Evolutionary conservation across 2,888 invertebrate genomes (phyloP), one percentile per base, ranked within the genome.

Genomic region (Acronicta psi): DNA sequence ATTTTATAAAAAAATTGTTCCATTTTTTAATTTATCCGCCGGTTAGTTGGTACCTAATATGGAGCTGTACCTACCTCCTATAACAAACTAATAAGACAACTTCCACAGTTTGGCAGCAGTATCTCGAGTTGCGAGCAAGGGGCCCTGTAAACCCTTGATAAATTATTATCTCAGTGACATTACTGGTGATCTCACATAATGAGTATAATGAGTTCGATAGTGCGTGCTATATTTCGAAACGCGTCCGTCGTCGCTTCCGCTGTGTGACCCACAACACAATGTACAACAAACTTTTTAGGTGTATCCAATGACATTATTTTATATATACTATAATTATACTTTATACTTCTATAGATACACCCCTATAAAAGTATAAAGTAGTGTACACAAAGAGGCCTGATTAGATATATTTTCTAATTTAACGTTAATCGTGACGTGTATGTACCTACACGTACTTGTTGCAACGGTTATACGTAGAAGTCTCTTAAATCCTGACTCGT

Each of bases 191-290:
- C 85, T 86, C 83, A 74, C 77, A 79, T 76, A 79, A 79, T 76
- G 77, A 80, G 81, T 80, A 84, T 84, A 86, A 85, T 88, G 86
- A 83, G 85, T 82, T 87, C 87, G 91, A 91, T 90, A 91, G 86
- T 87, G 90, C 86, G 90, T 85, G 86, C 86, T 80, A 86, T 86
- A 88, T 91, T 92, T 90, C 89, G 89, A 87, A 87, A 92, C 85
- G 81, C 88, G 86, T 89, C 88, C 89, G 91, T 86, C 85, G 85
- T 75, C 82, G 85, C 86, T 90, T 92, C 91, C 91, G 92, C 83
- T 81, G 77, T 79, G 81, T 87, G 86, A 87, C 89, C 88, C 82
- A 88, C 83, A 87, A 89, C 82, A 88, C 83, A 87, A 89, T 84
- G 79, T 84, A 83, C 78, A 63, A 79, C 73, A 68, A 81, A 82